Evolutionary conservation across 2,797 vertebrate species (phyloP).

Genomic region (Tarsius wallacei): DNA sequence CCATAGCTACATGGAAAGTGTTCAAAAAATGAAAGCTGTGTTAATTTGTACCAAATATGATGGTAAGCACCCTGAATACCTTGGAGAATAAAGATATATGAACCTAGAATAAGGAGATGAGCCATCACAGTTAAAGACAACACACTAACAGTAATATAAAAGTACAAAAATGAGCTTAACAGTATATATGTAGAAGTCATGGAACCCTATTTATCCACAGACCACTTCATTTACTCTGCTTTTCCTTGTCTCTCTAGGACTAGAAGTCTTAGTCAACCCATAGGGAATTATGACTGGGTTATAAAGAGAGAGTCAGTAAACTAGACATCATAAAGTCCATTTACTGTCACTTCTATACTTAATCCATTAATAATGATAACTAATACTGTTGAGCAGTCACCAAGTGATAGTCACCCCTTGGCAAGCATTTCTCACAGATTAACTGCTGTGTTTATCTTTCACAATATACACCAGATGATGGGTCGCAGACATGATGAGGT

Average conservation of each 20-base stretch:
- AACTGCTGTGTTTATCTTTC: background rate
- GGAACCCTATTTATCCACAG: background rate
- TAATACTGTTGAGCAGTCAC: background rate
- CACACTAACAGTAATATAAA: background rate
- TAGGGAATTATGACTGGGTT: background rate
- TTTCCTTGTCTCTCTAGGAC: background rate
- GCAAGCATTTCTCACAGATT: background rate
- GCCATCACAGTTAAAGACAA: background rate
- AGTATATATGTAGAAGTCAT: background rate
- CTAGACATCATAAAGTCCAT: background rate
- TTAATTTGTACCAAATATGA: background rate
- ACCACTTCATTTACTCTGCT: background rate
- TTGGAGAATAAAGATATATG: background rate
- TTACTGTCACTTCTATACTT: background rate
- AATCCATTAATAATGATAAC: background rate
- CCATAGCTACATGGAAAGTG: background rate
- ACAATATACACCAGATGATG: background rate
- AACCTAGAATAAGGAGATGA: background rate
- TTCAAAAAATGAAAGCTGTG: background rate
- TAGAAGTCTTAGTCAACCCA: too few species aligned
- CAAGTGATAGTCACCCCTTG: background rate
- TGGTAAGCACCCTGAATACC: background rate
- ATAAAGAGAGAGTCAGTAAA: background rate
- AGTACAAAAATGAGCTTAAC: background rate
- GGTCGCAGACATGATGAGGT: rapidly evolving